Evolutionary conservation across 2,888 invertebrate genomes (phyloP), one percentile per base, ranked within the genome.

Genomic region (Spisula solida): DNA sequence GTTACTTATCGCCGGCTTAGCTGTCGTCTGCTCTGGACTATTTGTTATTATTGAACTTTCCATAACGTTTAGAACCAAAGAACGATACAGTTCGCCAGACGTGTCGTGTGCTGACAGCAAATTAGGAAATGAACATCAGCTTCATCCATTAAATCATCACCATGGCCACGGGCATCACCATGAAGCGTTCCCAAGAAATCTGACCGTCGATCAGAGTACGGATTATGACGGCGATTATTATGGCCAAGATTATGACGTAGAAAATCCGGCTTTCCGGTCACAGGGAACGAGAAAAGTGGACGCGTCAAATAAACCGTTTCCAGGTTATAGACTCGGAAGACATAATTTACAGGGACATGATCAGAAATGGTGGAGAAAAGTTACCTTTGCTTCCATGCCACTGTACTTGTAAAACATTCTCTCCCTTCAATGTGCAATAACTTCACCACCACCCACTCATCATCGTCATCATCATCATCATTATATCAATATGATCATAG

Each of bases 351-450:
- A 87, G 79, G 91, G 91, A 20, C 91, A 88, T 75, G 86, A 91
- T 60, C 79, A 86, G 34, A 91, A 89, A 48, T 91, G 91, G 91
- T 91, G 91, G 91, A 81, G 89, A 81, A 91, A 88, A 51, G 91
- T 91, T 8, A 89, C 91, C 6, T 86, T 88, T 60, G 89, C 91
- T 2, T 56, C 75, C 1, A 75, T 75, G 75, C 75, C 75, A 0
- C 18, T 75, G 75, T 75, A 75, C 25, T 34, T 75, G 75, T 75
- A 34, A 75, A 75, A 1, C 75, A 16, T 31, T 1, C 18, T 34
- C 16, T 29, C 31, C 16, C n/a, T 8, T 75, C 34, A 31, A 18
- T 75, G 29, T 34, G 31, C 31, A 75, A 75, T 8, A 31, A 75
- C 60, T 75, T 75, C 25, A 18, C 18, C 18, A 34, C 16, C 75